phyloP scores from a whole-genome alignment of 2,113 vertebrate species.

The Jaculus jaculus region DNA sequence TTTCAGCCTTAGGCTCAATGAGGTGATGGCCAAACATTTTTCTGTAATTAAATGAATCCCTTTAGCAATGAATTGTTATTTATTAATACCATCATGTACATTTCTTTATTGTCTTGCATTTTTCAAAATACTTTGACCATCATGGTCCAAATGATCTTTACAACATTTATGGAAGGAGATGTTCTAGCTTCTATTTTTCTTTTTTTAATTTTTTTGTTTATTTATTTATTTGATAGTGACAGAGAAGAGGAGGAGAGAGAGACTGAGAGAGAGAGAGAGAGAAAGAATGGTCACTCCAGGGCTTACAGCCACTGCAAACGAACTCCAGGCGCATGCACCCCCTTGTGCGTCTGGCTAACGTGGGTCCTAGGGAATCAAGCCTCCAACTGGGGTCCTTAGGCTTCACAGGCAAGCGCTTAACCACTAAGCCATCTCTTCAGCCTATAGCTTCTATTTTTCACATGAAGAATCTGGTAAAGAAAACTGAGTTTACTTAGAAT shows the following conservation, averaged over 20 bases:
- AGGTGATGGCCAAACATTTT: neutral
- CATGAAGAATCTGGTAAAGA: neutral
- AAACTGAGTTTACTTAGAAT: constrained; percentile 4
- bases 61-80: neutral
- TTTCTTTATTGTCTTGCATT: neutral
- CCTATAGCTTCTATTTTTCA: constrained; percentile 43
- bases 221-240: too few relatives aligned
- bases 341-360: too few relatives aligned
- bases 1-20: neutral
- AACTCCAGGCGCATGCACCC: too few relatives aligned
- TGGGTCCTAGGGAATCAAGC: too few relatives aligned
- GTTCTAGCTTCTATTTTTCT: constrained; percentile 35
- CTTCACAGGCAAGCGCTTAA: too few relatives aligned
- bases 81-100: neutral
- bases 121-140: constrained; percentile 26
- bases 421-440: too few relatives aligned
- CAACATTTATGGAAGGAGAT: neutral
- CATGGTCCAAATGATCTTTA: neutral
- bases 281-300: too few relatives aligned
- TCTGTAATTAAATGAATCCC: neutral
- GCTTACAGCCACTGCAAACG: too few relatives aligned
- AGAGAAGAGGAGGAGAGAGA: too few relatives aligned
- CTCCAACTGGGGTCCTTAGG: too few relatives aligned
- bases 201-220: too few relatives aligned
- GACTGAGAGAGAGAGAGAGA: too few relatives aligned